Conservation (phyloP, 2,888 invertebrate species). For the Phoenoteleia sp. region DNA sequence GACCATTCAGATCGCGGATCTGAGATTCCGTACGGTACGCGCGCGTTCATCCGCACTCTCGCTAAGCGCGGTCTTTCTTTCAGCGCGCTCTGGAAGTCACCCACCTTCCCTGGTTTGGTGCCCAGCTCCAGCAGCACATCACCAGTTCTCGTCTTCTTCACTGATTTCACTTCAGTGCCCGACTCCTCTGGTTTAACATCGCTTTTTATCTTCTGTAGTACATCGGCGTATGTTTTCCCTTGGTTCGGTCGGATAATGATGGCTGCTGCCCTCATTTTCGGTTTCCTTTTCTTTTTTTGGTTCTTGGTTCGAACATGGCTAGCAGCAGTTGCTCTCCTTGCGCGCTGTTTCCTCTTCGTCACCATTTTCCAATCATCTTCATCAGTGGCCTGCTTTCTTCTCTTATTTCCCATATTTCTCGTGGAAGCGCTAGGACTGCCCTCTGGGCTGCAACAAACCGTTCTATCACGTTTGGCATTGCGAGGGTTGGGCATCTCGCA, state of each 20-base stretch:
- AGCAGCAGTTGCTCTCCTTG: too few species aligned
- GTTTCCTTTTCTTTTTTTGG: too few species aligned
- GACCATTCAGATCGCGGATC: not conserved
- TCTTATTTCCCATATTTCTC: not conserved
- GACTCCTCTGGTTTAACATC: slow-evolving; percentile 31
- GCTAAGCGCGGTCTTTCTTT: not conserved
- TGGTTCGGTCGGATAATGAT: not conserved
- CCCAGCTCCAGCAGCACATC: slow-evolving; percentile 42
- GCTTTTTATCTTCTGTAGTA: slow-evolving; percentile 22
- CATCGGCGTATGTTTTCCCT: slow-evolving; percentile 48
- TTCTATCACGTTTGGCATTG: not conserved
- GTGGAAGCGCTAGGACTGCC: not conserved
- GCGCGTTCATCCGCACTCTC: not conserved
- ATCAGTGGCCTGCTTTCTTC: not conserved
- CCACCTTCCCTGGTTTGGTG: slow-evolving; percentile 8
- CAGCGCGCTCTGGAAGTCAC: not conserved
- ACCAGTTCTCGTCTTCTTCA: slow-evolving; percentile 47
- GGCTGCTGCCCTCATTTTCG: not conserved
- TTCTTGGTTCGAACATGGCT: too few species aligned
- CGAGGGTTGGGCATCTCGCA: not conserved
- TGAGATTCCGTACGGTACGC: not conserved
- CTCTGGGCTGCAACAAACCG: not conserved
- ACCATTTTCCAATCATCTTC: not conserved
- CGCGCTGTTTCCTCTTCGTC: too few species aligned
- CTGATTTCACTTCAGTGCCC: not conserved